Evolutionary conservation across 2,113 vertebrate genomes (phyloP).

Genomic region (Grantiella picta): DNA sequence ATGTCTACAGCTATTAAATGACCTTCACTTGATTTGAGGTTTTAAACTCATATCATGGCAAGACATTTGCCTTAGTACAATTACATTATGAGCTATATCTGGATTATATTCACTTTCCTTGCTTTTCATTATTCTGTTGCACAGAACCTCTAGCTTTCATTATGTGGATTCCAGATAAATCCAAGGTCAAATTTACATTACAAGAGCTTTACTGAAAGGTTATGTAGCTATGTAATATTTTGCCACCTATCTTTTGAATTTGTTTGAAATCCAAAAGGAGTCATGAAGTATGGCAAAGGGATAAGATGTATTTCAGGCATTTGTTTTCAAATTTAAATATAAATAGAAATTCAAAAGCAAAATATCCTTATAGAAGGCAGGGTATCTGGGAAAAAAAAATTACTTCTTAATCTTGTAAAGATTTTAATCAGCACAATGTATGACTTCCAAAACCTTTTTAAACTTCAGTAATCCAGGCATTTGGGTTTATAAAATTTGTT

Average conservation of each 20-base stretch:
- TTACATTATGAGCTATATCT: not conserved
- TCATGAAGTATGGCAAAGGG: not conserved
- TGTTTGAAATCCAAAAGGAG: not conserved
- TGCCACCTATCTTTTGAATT: not conserved
- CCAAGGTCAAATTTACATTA: slow-evolving; percentile 13
- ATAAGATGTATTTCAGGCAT: not conserved
- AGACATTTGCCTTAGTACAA: not conserved
- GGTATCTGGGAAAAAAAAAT: not conserved
- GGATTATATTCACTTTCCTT: not conserved
- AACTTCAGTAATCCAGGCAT: not conserved
- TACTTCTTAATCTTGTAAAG: not conserved
- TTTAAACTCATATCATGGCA: not conserved
- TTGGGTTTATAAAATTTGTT: not conserved
- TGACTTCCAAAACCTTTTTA: not conserved
- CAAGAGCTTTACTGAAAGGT: not conserved
- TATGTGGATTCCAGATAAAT: slow-evolving; percentile 6
- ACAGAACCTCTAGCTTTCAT: not conserved
- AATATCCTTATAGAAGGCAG: not conserved
- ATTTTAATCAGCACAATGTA: not conserved
- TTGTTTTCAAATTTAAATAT: not conserved
- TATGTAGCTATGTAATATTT: not conserved
- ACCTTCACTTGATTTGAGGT: not conserved
- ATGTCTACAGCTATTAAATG: not conserved
- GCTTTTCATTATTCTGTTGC: slow-evolving; percentile 2
- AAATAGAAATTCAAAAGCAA: not conserved